Conservation (phyloP, 2,113 vertebrate species). For the Corythornis cristatus region DNA sequence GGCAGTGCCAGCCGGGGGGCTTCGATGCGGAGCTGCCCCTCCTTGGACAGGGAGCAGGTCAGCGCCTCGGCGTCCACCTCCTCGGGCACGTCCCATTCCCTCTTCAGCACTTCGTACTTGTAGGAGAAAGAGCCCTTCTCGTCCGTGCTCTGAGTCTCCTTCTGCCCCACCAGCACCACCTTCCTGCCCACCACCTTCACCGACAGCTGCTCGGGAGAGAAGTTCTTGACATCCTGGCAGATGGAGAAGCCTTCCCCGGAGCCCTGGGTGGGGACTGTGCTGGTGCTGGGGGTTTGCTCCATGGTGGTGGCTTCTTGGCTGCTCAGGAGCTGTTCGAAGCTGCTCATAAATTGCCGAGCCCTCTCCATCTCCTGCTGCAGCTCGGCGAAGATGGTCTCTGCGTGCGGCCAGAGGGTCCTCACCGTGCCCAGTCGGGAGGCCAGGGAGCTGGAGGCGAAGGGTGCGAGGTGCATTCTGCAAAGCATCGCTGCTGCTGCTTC, state of each 20-base stretch:
- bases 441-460: conserved; percentile 39
- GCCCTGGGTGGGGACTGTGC: neutral
- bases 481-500: neutral
- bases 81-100: conserved; percentile 28
- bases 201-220: neutral
- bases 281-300: neutral
- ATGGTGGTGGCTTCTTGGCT: neutral
- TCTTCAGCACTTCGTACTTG: conserved; percentile 62
- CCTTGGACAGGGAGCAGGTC: too few species aligned
- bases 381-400: conserved; percentile 45
- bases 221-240: conserved; percentile 33
- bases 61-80: too few species aligned
- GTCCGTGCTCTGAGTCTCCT: neutral
- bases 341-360: conserved; percentile 54
- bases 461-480: conserved; percentile 53
- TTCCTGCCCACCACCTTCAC: conserved; percentile 65
- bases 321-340: conserved; percentile 48
- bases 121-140: conserved; percentile 62
- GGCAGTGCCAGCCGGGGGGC: too few species aligned
- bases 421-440: conserved; percentile 40
- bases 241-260: conserved; percentile 27
- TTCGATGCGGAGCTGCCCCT: too few species aligned
- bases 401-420: conserved; percentile 52
- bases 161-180: conserved; percentile 55
- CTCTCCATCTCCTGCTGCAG: conserved; percentile 49